Evolutionary conservation across 2,113 vertebrate genomes (phyloP), one percentile per base, ranked within the genome.

Genomic region (Hydropotes inermis): DNA sequence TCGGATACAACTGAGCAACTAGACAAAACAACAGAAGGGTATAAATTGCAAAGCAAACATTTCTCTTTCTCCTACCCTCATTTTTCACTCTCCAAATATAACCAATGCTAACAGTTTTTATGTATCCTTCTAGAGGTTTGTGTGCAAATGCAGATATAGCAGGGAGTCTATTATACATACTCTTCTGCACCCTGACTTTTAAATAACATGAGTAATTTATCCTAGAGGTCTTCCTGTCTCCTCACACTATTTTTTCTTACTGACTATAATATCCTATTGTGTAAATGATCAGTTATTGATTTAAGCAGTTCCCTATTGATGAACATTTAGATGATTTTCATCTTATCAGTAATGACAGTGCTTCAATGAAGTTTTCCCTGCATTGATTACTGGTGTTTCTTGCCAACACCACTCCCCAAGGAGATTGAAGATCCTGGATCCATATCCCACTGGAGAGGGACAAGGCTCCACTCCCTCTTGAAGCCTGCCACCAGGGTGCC

Each of bases 141-240:
- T 82, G 27, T 70, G 25, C 15, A 33, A 76, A 47, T 70, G 30
- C 8, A 85, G 19, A 91, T 33, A 60, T 86, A 85, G 27, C 86
- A 57, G 25, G 45, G 27, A 52, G 43, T 15, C 36, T 76, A 54
- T 67, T 89, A 82, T 47, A 85, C 13, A 82, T 78, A 19, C 12
- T 89, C 30, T 61, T 61, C 45, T 81, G 36, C 5, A 74, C 36
- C 57, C n/a, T 89, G 33, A 23, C 89, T 95, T 97, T 97, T 54
- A 91, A 95, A 70, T 89, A 89, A 78, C 52, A 74, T 76, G 58
- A 94, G 55, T 95, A 78, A 88, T 67, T 96, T 97, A 64, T 96
- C 36, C 50, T 78, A 50, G 45, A 92, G 12, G 36, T 47, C n/a
- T 97, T 94, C 60, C 23, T 60, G 61, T 95, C 45, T 82, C 21